Percentiles rank a stretch among this genome's conserved stretches.
Evolutionary conservation across 2,113 vertebrate genomes (phyloP).

Genomic region (Cryptotis parvus): DNA sequence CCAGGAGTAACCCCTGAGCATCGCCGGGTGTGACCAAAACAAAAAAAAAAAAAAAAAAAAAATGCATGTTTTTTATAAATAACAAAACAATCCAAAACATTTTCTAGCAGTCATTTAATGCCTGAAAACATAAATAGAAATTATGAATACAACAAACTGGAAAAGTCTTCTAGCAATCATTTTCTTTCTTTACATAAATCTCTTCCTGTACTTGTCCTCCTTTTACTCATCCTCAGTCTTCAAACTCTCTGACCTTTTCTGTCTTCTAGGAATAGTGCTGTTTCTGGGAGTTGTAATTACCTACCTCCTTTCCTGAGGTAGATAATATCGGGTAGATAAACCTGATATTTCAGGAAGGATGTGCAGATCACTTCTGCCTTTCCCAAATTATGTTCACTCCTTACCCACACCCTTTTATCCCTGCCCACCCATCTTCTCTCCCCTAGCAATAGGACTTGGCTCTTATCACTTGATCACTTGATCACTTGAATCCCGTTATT

Average conservation of each 20-base stretch:
- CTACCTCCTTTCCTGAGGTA: neutral
- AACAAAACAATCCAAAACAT: neutral
- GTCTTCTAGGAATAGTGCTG: neutral
- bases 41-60: neutral
- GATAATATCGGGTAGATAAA: too few species aligned
- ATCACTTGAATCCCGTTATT: too few species aligned
- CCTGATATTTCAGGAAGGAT: conserved; percentile 10
- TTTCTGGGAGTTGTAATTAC: conserved; percentile 39
- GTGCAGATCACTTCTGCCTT: neutral
- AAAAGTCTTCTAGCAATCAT: conserved; percentile 5
- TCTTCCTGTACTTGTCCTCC: neutral
- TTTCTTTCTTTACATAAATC: conserved; percentile 5
- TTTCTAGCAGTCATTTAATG: conserved; percentile 2
- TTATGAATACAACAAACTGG: neutral
- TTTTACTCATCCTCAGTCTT: neutral
- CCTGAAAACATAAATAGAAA: too few species aligned
- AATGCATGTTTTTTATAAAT: neutral
- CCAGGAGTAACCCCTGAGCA: too few species aligned
- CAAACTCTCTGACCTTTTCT: neutral
- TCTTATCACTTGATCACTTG: too few species aligned
- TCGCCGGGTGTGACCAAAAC: too few species aligned
- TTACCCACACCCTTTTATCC: neutral
- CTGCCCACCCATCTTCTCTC: neutral
- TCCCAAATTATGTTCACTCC: neutral
- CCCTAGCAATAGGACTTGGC: neutral